A percentile compares a stretch with the other conserved stretches of the same genome.
Conservation (phyloP, 2,113 vertebrate species). For the Lepus americanus region DNA sequence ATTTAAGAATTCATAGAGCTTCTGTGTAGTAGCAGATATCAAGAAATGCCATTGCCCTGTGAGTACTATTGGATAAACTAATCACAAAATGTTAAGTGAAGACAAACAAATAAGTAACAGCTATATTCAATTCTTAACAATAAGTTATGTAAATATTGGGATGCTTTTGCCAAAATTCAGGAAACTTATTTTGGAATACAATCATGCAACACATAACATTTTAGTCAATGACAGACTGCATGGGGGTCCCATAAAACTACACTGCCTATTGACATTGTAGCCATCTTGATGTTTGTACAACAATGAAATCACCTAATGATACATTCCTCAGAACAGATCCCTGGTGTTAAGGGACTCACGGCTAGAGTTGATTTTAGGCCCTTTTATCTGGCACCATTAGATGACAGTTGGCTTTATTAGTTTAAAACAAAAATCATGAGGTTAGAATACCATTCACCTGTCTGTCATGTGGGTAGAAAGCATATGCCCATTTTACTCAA, state of each 20-base stretch:
- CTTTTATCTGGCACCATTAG: conserved; percentile 54
- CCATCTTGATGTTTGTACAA: too few species aligned
- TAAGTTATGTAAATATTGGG: not conserved
- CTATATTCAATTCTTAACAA: not conserved
- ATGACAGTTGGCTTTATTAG: conserved; percentile 41
- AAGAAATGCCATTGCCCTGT: conserved; percentile 26
- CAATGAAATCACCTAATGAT: too few species aligned
- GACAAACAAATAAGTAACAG: not conserved
- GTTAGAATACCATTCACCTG: conserved; percentile 33
- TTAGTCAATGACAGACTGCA: too few species aligned
- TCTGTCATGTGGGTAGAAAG: not conserved
- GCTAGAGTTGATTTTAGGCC: not conserved
- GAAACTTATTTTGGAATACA: conserved; percentile 31
- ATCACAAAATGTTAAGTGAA: not conserved
- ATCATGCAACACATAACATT: too few species aligned
- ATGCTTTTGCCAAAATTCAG: conserved; percentile 17
- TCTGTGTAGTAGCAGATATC: not conserved
- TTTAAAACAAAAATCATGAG: conserved; percentile 57
- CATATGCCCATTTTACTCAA: not conserved
- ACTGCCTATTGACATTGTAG: too few species aligned
- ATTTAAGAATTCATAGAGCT: not conserved
- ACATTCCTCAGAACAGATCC: too few species aligned
- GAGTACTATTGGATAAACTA: conserved; percentile 24
- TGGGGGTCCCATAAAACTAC: too few species aligned
- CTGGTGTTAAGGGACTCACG: too few species aligned